Conservation (phyloP, 2,113 vertebrate genomes). For the Paradoxurus hermaphroditus region DNA sequence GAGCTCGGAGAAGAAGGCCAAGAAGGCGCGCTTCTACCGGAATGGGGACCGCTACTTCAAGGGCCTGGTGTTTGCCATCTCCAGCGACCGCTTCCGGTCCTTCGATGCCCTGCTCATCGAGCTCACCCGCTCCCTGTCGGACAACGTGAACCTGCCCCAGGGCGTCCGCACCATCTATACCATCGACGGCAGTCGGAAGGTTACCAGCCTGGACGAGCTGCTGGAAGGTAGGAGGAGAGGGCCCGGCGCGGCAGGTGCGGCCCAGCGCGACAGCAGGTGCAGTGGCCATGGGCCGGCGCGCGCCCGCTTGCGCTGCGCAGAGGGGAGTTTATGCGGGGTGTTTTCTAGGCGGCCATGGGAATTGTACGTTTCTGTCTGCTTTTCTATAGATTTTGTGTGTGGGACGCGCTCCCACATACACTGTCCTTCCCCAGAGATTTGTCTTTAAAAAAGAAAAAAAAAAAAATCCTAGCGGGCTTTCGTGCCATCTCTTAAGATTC, state of each 20-base stretch:
- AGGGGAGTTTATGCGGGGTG: not conserved
- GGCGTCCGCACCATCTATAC: conserved; percentile 94
- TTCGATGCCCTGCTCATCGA: conserved; percentile 95
- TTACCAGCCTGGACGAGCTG: conserved; percentile 93
- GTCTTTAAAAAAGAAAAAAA: not conserved
- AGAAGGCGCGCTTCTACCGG: conserved; percentile 96
- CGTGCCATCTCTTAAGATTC: not conserved
- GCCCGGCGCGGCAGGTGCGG: not conserved
- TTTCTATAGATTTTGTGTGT: not conserved
- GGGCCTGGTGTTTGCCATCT: conserved; percentile 96
- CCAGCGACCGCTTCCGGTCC: conserved; percentile 94
- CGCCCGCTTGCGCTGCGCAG: not conserved
- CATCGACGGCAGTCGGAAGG: conserved; percentile 90
- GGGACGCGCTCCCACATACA: not conserved
- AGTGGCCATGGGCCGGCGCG: not conserved
- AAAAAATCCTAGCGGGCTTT: not conserved
- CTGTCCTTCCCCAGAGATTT: not conserved
- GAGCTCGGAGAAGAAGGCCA: conserved; percentile 94
- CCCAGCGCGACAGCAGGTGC: not conserved
- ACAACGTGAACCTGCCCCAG: conserved; percentile 97
- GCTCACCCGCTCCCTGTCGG: conserved; percentile 94
- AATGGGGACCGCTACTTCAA: conserved; percentile 98
- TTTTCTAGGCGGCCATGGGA: not conserved
- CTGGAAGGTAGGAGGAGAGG: conserved; percentile 85
- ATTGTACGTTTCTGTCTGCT: not conserved